Percentiles rank a stretch among this genome's conserved stretches.
These are phyloP conservation scores for Pelecanus crispus DNA, from an alignment of 2,113 vertebrate species.

Conservation along the genomic window DNA sequence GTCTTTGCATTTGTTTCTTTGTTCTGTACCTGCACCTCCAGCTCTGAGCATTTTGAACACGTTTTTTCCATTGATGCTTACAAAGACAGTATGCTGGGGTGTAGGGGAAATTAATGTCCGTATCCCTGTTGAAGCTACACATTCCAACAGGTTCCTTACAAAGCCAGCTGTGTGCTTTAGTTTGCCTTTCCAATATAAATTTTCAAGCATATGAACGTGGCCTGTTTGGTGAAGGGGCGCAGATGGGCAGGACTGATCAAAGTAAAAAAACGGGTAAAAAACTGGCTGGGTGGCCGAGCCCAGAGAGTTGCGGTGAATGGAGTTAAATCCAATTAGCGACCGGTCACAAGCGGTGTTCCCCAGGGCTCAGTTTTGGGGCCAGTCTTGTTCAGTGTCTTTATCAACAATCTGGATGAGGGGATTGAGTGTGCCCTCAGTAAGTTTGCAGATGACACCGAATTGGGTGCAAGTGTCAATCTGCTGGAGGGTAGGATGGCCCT, in stretches of 20 bases:
- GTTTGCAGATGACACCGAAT: no score
- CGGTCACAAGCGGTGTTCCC: no score
- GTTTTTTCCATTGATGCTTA: background rate
- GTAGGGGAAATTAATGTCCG: background rate
- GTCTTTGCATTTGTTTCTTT: background rate
- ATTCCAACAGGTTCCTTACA: background rate
- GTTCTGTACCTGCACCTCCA: background rate
- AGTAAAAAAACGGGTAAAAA: no score
- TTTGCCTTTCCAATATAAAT: background rate
- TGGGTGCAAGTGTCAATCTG: no score
- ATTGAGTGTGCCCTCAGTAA: no score
- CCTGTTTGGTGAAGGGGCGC: background rate
- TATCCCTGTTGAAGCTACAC: background rate
- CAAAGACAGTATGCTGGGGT: background rate
- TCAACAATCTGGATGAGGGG: no score
- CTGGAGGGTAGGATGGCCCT: no score
- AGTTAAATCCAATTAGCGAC: no score
- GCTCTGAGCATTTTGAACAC: background rate
- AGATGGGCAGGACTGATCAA: background rate
- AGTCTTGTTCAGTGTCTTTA: no score
- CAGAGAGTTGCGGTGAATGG: no score
- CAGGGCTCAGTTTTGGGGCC: no score
- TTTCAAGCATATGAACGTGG: background rate
- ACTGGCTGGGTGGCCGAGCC: no score
- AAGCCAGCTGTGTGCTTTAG: background rate